Evolutionary conservation across 2,113 vertebrate species (phyloP), one percentile per base, ranked within the genome.

Genomic region (Echinops telfairi): DNA sequence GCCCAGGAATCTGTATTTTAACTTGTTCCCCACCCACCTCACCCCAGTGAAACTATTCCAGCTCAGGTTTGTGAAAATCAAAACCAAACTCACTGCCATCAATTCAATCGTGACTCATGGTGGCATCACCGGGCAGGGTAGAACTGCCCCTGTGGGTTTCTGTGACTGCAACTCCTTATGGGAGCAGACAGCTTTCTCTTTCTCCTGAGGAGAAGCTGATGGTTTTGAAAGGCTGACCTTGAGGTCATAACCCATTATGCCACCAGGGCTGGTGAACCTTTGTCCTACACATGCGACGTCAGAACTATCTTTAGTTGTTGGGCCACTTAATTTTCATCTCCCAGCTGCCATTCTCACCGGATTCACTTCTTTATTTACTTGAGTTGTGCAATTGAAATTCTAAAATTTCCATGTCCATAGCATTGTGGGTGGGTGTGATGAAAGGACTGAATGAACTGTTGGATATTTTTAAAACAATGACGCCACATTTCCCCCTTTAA

Each of bases 401-500:
- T 47, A 82, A 75, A 58, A 75, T 71, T 1, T 68, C 79, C 19
- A 8, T 14, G 11, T 62, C 36, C 15, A 47, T 66, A 66, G 29
- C 62, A 33, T 68, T 82, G 40, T 85, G 64, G 36, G 36, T 75
- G 58, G 40, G 8, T 79, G n/a, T 66, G 66, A 62, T 75, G 75
- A 87, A 82, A 62, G 40, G 14, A 57, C 4, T 33, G 19, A 31
- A 8, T 11, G 23, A 19, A 31, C 2, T 8, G 40, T 89, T 83
- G 47, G 47, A 10, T 90, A 6, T 77, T 66, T 91, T 38, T 80
- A 29, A 75, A 76, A 86, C 29, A 29, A 29, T 6, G 16, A 77
- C 88, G 96, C 86, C 27, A 83, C 80, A n/a, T 10, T 73, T 92
- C 86, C 70, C 29, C 38, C 14, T 88, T 93, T 92, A 62, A n/a